Evolutionary conservation across 2,888 invertebrate genomes (phyloP).

Genomic region (Hermaeophaga mercurialis): DNA sequence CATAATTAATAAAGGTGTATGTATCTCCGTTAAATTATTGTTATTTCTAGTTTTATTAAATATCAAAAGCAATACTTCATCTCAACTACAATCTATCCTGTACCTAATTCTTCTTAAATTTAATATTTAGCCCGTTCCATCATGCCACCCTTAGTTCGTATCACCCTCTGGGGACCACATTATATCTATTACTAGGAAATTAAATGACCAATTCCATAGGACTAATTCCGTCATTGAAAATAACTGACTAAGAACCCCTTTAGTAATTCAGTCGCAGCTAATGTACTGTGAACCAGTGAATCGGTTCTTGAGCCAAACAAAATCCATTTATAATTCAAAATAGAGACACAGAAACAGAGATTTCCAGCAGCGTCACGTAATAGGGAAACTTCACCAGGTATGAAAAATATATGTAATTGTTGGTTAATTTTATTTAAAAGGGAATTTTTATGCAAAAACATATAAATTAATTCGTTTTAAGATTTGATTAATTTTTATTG

Average conservation of each 20-base stretch:
- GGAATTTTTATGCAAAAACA: too few relatives aligned
- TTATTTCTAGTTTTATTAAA: too few relatives aligned
- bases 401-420: too few relatives aligned
- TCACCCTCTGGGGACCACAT: constrained; percentile 13
- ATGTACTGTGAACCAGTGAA: constrained; percentile 29
- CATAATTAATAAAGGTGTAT: too few relatives aligned
- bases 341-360: constrained; percentile 36
- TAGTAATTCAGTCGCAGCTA: constrained; percentile 12
- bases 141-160: background rate
- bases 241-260: constrained; percentile 19
- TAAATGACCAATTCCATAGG: constrained; percentile 26
- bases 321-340: constrained; percentile 31
- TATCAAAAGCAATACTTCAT: too few relatives aligned
- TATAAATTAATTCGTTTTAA: too few relatives aligned
- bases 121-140: constrained; percentile 15
- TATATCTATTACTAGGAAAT: constrained; percentile 21
- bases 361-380: constrained; percentile 1
- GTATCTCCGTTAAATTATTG: too few relatives aligned
- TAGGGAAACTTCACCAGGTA: too few relatives aligned
- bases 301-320: constrained; percentile 21
- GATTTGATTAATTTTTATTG: too few relatives aligned
- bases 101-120: constrained; percentile 16
- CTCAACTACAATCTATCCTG: too few relatives aligned
- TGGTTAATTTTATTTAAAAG: too few relatives aligned
- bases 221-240: constrained; percentile 21